Evolutionary conservation across 2,888 invertebrate species (phyloP), one percentile per base, ranked within the genome.

Genomic region (Ecdyonurus torrentis): DNA sequence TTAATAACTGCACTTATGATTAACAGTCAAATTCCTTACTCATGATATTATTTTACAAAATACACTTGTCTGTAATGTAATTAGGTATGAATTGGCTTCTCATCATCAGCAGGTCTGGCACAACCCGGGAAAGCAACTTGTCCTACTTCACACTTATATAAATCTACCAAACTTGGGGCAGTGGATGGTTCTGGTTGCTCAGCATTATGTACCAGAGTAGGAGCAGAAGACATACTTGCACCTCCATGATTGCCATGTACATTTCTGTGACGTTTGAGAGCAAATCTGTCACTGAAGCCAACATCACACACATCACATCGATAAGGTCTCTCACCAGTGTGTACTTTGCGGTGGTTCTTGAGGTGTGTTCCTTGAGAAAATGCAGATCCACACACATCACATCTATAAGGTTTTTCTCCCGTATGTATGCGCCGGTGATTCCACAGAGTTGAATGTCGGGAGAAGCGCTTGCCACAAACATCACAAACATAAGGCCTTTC

Each of bases 401-500:
- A 63, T 24, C 63, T 67, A 74, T 89, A 90, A 0, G 91, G 91
- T 72, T 91, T 91, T 78, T 88, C 87, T 20, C 91, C 91, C 0
- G 91, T 91, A 72, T 91, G 91, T 68, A 91, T 91, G 67, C 91
- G 83, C 24, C 91, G 80, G 72, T 91, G 91, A 75, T 91, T 91
- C 91, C 91, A 91, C 64, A 91, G 75, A 0, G 91, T 91, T 5
- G 90, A 90, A 74, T 91, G 91, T 67, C 91, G 80, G 58, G 91
- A 91, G 73, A 91, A 91, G 25, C 89, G 89, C 75, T 91, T 91
- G 72, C 91, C 90, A 71, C 91, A 91, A 23, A 91, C 86, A 74
- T 91, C 91, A 74, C 91, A 91, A 65, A 91, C 89, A 73, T 91
- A 91, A 0, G 91, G 91, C 66, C 90, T 83, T 71, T 91, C 91